Conservation (phyloP, 2,113 vertebrate genomes). For the Scortum barcoo region DNA sequence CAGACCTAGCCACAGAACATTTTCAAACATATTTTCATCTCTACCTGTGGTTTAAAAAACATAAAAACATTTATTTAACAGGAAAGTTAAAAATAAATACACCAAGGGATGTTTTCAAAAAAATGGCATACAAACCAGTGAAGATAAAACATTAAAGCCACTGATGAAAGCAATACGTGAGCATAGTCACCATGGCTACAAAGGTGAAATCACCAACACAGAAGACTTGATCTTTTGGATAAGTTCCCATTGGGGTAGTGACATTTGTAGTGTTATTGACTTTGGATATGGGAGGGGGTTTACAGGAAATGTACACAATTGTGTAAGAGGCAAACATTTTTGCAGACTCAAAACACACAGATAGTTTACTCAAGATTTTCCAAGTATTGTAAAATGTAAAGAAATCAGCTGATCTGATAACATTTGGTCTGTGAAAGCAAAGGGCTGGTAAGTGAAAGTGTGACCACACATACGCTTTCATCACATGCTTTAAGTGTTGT, state of each 20-base stretch:
- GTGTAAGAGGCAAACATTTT: background rate
- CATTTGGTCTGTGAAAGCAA: background rate
- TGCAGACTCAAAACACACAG: background rate
- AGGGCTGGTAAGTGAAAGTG: background rate
- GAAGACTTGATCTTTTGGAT: background rate
- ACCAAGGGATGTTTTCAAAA: background rate
- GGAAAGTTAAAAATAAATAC: constrained; percentile 9
- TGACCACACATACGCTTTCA: background rate
- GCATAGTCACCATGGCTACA: background rate
- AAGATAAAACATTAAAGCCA: background rate
- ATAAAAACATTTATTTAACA: background rate
- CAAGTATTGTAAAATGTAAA: background rate
- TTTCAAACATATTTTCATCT: background rate
- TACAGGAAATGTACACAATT: background rate
- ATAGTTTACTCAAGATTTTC: background rate
- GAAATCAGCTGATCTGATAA: background rate
- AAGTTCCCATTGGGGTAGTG: background rate
- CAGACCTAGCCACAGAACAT: background rate
- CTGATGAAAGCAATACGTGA: background rate
- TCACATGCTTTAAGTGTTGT: background rate
- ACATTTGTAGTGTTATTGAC: background rate
- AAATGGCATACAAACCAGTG: background rate
- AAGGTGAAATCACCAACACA: background rate
- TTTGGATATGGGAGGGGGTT: background rate
- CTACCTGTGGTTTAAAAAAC: background rate